Conservation (phyloP, 2,888 invertebrate genomes). For the Coelogynopora nodosa region DNA sequence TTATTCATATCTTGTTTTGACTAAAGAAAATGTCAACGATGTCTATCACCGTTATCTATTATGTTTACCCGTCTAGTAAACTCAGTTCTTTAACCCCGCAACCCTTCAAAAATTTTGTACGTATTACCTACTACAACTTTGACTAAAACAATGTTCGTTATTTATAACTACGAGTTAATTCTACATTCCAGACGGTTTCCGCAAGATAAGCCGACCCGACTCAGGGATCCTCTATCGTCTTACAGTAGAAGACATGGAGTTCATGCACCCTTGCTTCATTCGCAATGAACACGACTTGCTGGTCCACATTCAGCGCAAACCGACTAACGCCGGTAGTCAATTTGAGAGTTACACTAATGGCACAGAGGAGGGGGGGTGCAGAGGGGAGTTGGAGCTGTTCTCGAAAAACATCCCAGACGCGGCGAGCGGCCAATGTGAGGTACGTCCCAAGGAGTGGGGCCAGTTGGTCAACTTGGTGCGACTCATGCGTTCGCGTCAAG, state of each 20-base stretch:
- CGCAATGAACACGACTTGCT: not conserved
- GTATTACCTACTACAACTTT: too few species aligned
- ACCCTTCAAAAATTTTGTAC: too few species aligned
- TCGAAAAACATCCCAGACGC: not conserved
- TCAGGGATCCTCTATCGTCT: not conserved
- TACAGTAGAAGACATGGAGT: not conserved
- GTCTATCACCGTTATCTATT: too few species aligned
- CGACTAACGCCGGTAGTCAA: not conserved
- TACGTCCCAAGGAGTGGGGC: not conserved
- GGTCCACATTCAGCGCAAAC: not conserved
- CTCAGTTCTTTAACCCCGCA: too few species aligned
- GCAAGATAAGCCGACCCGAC: not conserved
- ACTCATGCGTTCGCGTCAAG: not conserved
- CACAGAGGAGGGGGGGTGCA: not conserved
- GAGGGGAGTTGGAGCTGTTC: too few species aligned
- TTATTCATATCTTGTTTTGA: too few species aligned
- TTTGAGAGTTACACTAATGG: not conserved
- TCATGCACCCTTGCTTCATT: not conserved
- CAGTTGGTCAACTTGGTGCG: not conserved
- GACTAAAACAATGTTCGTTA: too few species aligned
- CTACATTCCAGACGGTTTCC: not conserved
- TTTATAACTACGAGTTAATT: too few species aligned
- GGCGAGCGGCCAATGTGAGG: not conserved
- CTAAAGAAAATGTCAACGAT: too few species aligned
- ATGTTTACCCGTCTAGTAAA: too few species aligned